phyloP scores from a whole-genome alignment of 2,113 vertebrate genomes.

The Nycticebus coucang region DNA sequence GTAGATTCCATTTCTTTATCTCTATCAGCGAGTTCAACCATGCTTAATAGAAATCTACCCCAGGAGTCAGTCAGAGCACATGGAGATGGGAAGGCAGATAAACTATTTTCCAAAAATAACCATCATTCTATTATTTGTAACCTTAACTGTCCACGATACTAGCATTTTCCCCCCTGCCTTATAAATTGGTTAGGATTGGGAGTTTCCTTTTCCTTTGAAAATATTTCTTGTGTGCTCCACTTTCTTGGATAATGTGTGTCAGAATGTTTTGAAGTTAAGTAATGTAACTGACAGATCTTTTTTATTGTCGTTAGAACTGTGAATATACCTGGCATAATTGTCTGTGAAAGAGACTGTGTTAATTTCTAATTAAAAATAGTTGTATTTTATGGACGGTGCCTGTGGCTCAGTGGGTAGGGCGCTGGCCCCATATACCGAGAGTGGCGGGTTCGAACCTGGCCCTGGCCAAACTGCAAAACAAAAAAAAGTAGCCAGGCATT shows the following conservation, averaged over 20 bases:
- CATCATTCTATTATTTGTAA: constrained; percentile 43
- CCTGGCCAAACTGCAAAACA: too few species aligned
- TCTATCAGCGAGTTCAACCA: neutral
- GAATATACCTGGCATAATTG: constrained; percentile 21
- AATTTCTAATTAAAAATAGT: constrained; percentile 66
- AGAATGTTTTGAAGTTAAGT: constrained; percentile 69
- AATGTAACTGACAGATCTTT: constrained; percentile 5
- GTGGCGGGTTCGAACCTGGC: too few species aligned
- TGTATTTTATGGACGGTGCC: constrained; percentile 30
- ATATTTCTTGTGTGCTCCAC: neutral
- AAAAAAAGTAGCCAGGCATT: too few species aligned
- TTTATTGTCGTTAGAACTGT: constrained; percentile 47
- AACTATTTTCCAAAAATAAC: constrained; percentile 54
- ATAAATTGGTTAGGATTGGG: constrained; percentile 19
- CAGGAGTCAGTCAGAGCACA: constrained; percentile 26
- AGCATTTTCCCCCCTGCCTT: neutral
- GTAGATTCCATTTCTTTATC: neutral
- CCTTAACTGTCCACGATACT: constrained; percentile 13
- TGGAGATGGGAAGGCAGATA: constrained; percentile 40
- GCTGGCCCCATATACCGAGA: too few species aligned
- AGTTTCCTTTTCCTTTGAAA: constrained; percentile 63
- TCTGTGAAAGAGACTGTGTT: constrained; percentile 48
- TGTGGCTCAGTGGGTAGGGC: too few species aligned
- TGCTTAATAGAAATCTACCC: neutral
- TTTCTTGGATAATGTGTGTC: constrained; percentile 52